These are phyloP conservation scores for Sylvilagus floridanus DNA, from an alignment of 2,797 vertebrate genomes.

Conservation along the genomic window DNA sequence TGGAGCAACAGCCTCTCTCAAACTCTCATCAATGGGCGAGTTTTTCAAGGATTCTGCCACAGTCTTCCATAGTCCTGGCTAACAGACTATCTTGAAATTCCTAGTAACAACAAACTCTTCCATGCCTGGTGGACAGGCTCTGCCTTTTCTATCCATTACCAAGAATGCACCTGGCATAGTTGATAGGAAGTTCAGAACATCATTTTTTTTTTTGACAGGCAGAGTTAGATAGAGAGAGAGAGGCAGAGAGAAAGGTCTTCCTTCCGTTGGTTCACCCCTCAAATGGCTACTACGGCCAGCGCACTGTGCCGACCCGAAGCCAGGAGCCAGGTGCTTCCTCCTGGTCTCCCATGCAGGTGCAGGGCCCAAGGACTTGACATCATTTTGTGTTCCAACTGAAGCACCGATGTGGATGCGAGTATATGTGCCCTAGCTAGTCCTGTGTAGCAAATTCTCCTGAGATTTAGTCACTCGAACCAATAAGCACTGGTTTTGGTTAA, in stretches of 20 bases:
- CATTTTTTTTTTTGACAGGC: too few species aligned
- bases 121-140: not conserved
- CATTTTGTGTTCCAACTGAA: not conserved
- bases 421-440: not conserved
- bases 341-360: too few species aligned
- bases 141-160: not conserved
- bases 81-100: not conserved
- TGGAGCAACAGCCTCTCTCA: not conserved
- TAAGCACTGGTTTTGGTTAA: not conserved
- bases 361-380: too few species aligned
- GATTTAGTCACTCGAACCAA: not conserved
- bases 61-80: not conserved
- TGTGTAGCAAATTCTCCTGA: not conserved
- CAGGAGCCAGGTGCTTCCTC: too few species aligned
- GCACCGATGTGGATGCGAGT: not conserved
- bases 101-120: not conserved
- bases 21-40: not conserved
- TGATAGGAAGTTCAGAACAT: not conserved
- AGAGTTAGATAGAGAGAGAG: too few species aligned
- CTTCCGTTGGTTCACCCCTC: too few species aligned
- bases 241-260: too few species aligned
- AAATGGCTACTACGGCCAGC: too few species aligned
- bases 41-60: not conserved
- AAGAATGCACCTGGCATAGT: not conserved
- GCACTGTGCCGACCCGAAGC: fast-evolving